A percentile compares a stretch with the other conserved stretches of the same genome.
phyloP scores from a whole-genome alignment of 53 echinoderm and acorn worm species.

The Echinometra lucunter region DNA sequence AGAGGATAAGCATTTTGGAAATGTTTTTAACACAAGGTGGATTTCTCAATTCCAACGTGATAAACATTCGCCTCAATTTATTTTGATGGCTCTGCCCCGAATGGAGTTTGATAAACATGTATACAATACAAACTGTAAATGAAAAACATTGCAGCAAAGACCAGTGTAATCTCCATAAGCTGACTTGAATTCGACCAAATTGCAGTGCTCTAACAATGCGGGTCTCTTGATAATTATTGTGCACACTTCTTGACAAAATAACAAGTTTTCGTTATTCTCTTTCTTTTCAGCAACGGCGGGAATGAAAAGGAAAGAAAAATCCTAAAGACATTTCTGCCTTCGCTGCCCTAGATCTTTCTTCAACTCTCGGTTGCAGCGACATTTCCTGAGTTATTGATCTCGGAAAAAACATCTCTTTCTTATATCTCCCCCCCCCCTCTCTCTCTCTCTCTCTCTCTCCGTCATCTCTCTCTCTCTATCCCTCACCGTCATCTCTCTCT shows the following conservation, averaged over 20 bases:
- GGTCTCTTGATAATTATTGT: background rate
- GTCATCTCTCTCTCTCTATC: background rate
- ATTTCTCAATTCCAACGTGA: background rate
- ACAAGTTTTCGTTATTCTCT: background rate
- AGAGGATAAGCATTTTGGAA: background rate
- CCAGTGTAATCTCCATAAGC: conserved; percentile 28
- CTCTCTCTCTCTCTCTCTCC: background rate
- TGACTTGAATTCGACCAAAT: conserved; percentile 12
- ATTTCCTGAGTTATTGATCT: conserved; percentile 47
- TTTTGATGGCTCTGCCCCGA: background rate
- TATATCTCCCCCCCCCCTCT: background rate
- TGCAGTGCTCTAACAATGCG: background rate
- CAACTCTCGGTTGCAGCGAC: background rate
- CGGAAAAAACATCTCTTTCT: background rate
- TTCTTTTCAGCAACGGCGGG: background rate
- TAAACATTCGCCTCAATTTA: background rate
- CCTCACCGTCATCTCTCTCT: background rate
- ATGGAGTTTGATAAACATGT: background rate
- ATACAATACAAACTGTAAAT: background rate
- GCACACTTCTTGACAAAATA: background rate
- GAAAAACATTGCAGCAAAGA: background rate
- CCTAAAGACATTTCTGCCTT: background rate
- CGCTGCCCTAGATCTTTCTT: conserved; percentile 31
- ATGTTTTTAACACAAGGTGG: background rate
- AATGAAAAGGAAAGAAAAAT: background rate